Percentiles rank a stretch among this genome's conserved stretches.
phyloP scores from a whole-genome alignment of 2,113 vertebrate species.

The Aspidoscelis tigris region DNA sequence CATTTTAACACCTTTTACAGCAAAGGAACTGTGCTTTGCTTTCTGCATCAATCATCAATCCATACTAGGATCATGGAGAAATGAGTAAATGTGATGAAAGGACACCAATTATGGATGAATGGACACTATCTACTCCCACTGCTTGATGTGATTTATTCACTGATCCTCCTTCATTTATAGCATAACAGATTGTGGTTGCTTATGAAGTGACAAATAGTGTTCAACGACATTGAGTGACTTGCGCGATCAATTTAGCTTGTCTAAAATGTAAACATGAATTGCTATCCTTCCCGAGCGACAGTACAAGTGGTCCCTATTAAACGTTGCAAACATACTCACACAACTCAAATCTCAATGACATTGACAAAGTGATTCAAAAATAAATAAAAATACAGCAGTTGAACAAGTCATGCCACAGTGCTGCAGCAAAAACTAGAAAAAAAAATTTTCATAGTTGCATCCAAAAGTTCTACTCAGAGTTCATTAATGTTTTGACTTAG shows the following conservation, averaged over 20 bases:
- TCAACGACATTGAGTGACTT: constrained; percentile 91
- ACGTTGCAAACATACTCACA: constrained; percentile 1
- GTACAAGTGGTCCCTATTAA: constrained; percentile 64
- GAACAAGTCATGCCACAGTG: neutral
- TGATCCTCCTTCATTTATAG: constrained; percentile 82
- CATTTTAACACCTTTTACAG: constrained; percentile 80
- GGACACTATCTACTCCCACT: constrained; percentile 83
- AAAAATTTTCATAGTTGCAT: constrained; percentile 32
- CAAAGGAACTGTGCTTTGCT: constrained; percentile 79
- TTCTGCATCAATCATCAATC: constrained; percentile 86
- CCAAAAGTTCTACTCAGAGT: constrained; percentile 12
- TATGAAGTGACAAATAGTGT: constrained; percentile 84
- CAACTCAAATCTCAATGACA: constrained; percentile 35
- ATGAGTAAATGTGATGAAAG: constrained; percentile 82
- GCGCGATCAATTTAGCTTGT: constrained; percentile 89
- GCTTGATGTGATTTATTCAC: constrained; percentile 92
- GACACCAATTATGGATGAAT: constrained; percentile 90
- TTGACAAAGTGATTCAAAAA: constrained; percentile 24
- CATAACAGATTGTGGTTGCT: constrained; percentile 79
- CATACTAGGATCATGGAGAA: constrained; percentile 72
- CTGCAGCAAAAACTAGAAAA: neutral
- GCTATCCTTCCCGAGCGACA: constrained; percentile 74
- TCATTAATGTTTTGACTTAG: constrained; percentile 28
- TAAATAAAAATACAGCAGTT: neutral
- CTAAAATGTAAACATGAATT: constrained; percentile 78